Percentiles rank a stretch among this genome's conserved stretches.
Evolutionary conservation across 2,797 vertebrate genomes (phyloP).

Genomic region (Odontamblyopus lacepedii): DNA sequence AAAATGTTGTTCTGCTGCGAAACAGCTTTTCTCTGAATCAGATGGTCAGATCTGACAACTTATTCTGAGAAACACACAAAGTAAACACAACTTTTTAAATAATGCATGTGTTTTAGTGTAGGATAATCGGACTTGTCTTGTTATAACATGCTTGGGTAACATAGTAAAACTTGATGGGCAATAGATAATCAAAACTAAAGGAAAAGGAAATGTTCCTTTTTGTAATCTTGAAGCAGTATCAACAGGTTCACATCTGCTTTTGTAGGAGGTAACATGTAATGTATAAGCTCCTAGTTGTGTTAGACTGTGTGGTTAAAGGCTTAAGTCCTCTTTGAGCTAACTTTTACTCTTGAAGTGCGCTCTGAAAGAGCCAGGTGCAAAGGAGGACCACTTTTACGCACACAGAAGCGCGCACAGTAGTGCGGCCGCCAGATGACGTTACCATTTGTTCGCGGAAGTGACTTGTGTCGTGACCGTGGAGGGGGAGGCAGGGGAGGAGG

Average conservation of each 20-base stretch:
- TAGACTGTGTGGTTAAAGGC: not conserved
- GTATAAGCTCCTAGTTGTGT: not conserved
- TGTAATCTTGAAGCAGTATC: not conserved
- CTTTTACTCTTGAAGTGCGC: slow-evolving; percentile 48
- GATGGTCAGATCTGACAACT: not conserved
- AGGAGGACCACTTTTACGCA: slow-evolving; percentile 5
- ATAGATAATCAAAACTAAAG: not conserved
- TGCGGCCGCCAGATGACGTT: slow-evolving; percentile 75
- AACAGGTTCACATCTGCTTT: not conserved
- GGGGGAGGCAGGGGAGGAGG: slow-evolving; percentile 51
- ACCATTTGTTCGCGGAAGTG: slow-evolving; percentile 80
- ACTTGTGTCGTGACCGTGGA: slow-evolving; percentile 71
- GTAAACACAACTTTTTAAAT: not conserved
- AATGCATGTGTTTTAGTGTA: not conserved
- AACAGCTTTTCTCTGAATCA: not conserved
- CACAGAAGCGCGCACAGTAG: not conserved
- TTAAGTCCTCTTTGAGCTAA: not conserved
- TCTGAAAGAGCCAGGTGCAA: slow-evolving; percentile 58
- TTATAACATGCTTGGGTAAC: not conserved
- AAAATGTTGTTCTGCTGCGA: not conserved
- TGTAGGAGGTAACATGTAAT: not conserved
- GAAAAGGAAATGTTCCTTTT: not conserved
- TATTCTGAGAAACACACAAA: not conserved
- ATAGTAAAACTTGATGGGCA: not conserved
- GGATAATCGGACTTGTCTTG: not conserved